Conservation (phyloP, 1,140 invertebrate species). For the Vollenhovia emeryi region DNA sequence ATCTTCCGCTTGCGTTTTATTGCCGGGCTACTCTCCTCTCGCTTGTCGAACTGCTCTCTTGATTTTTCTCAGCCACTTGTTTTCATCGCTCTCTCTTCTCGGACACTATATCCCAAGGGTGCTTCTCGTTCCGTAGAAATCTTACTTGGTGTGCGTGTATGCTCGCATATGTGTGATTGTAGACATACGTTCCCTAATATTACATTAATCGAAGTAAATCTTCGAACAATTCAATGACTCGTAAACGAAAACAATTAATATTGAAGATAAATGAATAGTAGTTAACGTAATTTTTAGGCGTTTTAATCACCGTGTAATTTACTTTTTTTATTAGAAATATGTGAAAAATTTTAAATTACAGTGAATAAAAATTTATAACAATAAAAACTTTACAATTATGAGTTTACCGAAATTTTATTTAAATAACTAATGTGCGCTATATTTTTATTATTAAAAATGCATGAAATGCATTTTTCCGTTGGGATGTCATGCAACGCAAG, state of each 20-base stretch:
- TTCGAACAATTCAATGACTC: not conserved
- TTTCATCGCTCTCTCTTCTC: conserved; percentile 47
- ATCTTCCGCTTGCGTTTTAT: conserved; percentile 54
- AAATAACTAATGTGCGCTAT: conserved; percentile 35
- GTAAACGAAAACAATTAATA: not conserved
- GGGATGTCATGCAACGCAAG: conserved; percentile 3
- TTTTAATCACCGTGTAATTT: not conserved
- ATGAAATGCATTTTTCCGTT: conserved; percentile 50
- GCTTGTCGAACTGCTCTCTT: conserved; percentile 57
- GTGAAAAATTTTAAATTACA: not conserved
- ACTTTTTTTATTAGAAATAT: not conserved
- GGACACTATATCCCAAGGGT: conserved; percentile 44
- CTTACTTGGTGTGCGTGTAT: not conserved
- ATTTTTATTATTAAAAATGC: conserved; percentile 59
- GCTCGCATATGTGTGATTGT: not conserved
- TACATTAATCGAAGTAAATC: conserved; percentile 24
- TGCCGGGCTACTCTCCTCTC: conserved; percentile 33
- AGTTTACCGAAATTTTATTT: conserved; percentile 17
- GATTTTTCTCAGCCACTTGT: conserved; percentile 57
- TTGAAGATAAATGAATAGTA: not conserved
- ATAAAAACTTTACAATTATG: not conserved
- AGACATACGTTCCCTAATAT: conserved; percentile 31
- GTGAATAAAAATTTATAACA: not conserved
- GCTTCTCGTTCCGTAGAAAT: conserved; percentile 6
- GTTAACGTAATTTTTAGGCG: not conserved